Evolutionary conservation across 2,888 invertebrate species (phyloP).

Genomic region (Platycheirus albimanus): DNA sequence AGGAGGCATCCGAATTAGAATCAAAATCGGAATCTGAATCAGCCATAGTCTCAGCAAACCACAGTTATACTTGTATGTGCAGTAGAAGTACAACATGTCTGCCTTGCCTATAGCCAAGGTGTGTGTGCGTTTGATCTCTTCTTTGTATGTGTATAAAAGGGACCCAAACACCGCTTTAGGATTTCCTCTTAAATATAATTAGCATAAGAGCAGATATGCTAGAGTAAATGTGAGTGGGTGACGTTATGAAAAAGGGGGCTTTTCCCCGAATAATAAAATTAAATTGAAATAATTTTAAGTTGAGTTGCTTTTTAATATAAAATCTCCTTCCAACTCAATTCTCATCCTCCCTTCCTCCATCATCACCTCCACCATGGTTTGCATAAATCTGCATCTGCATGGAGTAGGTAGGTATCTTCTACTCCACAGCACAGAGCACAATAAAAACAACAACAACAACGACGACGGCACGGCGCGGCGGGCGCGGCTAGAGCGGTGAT

Average conservation of each 20-base stretch:
- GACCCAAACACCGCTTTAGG: constrained; percentile 21
- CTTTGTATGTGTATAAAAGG: neutral
- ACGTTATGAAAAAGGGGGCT: neutral
- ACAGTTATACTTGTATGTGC: constrained; percentile 5
- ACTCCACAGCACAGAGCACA: constrained; percentile 14
- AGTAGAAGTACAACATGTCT: too few species aligned
- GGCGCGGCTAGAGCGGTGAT: too few species aligned
- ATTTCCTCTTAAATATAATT: constrained; percentile 69
- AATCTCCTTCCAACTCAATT: constrained; percentile 25
- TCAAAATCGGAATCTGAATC: constrained; percentile 23
- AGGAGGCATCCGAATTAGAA: constrained; percentile 56
- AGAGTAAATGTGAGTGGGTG: constrained; percentile 15
- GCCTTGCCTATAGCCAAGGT: too few species aligned
- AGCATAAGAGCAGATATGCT: constrained; percentile 59
- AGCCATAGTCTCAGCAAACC: neutral
- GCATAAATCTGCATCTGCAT: constrained; percentile 64
- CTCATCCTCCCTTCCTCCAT: constrained; percentile 6
- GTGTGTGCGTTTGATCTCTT: constrained; percentile 13
- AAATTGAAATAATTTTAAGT: constrained; percentile 70
- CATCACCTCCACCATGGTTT: constrained; percentile 35
- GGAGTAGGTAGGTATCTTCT: constrained; percentile 4
- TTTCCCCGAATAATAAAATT: constrained; percentile 48
- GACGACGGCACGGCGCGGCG: neutral
- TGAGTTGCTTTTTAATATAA: constrained; percentile 69
- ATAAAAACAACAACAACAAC: constrained; percentile 47